Evolutionary conservation across 2,888 invertebrate species (phyloP).

Genomic region (Sabatieria punctata): DNA sequence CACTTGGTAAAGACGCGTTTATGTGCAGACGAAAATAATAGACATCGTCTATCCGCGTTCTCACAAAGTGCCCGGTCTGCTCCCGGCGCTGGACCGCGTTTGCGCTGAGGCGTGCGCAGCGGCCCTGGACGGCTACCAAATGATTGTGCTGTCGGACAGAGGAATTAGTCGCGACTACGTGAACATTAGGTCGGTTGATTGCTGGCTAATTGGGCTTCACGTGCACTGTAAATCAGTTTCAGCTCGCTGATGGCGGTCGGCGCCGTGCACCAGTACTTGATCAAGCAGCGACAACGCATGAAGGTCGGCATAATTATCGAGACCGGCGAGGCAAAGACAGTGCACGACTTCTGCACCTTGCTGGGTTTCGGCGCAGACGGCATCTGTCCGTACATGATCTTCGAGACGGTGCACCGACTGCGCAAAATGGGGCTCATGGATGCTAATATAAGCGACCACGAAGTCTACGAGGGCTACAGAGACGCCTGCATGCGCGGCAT

Average conservation of each 20-base stretch:
- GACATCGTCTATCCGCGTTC: slow-evolving; percentile 68
- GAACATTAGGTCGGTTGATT: slow-evolving; percentile 36
- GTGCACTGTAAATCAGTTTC: slow-evolving; percentile 25
- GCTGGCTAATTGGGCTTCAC: not conserved
- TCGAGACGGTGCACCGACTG: slow-evolving; percentile 72
- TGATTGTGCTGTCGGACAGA: slow-evolving; percentile 67
- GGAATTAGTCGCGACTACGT: slow-evolving; percentile 35
- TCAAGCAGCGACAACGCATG: slow-evolving; percentile 83
- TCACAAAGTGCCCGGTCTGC: slow-evolving; percentile 54
- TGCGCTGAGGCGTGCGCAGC: slow-evolving; percentile 64
- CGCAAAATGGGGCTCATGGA: slow-evolving; percentile 70
- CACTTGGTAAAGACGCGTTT: not conserved
- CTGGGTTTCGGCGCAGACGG: slow-evolving; percentile 94
- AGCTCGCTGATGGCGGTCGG: slow-evolving; percentile 69
- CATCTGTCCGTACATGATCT: slow-evolving; percentile 87
- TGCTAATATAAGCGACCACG: slow-evolving; percentile 53
- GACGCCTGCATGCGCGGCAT: slow-evolving; percentile 78
- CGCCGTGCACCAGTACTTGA: slow-evolving; percentile 83
- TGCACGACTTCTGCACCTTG: slow-evolving; percentile 81
- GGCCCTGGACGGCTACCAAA: slow-evolving; percentile 56
- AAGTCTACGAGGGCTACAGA: slow-evolving; percentile 63
- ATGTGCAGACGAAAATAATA: slow-evolving; percentile 50
- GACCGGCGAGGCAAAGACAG: slow-evolving; percentile 79
- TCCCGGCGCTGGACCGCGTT: slow-evolving; percentile 58
- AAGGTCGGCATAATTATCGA: slow-evolving; percentile 75